phyloP scores from a whole-genome alignment of 2,888 invertebrate species.

The Drosophila atroscutellata region DNA sequence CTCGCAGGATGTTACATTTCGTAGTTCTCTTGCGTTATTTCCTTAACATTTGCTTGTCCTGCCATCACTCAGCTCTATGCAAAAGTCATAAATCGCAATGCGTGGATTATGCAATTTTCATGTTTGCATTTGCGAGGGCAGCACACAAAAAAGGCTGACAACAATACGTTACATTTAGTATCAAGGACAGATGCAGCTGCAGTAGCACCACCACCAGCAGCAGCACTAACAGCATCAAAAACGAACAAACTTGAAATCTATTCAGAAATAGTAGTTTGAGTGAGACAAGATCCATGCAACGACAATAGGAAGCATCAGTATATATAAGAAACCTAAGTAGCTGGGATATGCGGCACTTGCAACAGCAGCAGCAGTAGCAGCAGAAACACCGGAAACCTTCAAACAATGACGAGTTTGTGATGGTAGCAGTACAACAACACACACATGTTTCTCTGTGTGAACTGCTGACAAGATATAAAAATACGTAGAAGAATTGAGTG shows the following conservation, averaged over 20 bases:
- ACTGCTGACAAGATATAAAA: constrained; percentile 13
- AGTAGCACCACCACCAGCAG: constrained; percentile 29
- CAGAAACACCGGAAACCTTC: constrained; percentile 69
- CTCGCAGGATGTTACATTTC: constrained; percentile 55
- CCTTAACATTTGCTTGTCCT: constrained; percentile 75
- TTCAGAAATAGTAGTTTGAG: constrained; percentile 35
- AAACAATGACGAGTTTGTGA: constrained; percentile 66
- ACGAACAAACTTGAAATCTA: constrained; percentile 59
- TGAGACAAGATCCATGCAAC: constrained; percentile 14
- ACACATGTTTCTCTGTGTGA: not conserved
- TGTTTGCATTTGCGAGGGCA: constrained; percentile 68
- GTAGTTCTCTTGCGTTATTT: constrained; percentile 64
- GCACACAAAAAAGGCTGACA: constrained; percentile 64
- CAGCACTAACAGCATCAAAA: not conserved
- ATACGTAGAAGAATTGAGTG: constrained; percentile 14
- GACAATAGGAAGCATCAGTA: constrained; percentile 60
- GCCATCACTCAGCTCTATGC: constrained; percentile 72
- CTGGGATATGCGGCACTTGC: constrained; percentile 61
- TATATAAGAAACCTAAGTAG: constrained; percentile 65
- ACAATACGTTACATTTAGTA: constrained; percentile 72
- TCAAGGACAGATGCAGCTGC: constrained; percentile 31
- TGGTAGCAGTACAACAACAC: constrained; percentile 36
- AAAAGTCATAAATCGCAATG: constrained; percentile 82
- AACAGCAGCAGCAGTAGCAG: constrained; percentile 27
- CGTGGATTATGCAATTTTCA: constrained; percentile 82